phyloP scores from a whole-genome alignment of 2,113 vertebrate genomes.

The Nesogale talazaci region DNA sequence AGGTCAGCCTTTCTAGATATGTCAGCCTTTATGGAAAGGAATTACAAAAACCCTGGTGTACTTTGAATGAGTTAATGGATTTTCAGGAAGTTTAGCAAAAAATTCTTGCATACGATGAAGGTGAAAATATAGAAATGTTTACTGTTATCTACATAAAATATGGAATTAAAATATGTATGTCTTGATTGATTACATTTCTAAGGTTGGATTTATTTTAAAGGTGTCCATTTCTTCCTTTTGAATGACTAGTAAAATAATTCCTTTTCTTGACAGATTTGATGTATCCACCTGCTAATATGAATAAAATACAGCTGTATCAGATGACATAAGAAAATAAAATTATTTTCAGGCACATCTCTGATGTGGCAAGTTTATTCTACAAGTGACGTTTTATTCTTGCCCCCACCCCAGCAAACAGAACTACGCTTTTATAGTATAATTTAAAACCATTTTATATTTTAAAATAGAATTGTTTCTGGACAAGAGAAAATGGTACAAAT shows the following conservation, averaged over 20 bases:
- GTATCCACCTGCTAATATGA: constrained; percentile 10
- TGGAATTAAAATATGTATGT: constrained; percentile 27
- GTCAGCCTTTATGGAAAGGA: background rate
- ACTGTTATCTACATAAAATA: constrained; percentile 2
- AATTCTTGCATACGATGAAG: background rate
- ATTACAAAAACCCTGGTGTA: background rate
- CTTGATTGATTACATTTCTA: constrained; percentile 28
- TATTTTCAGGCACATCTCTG: constrained; percentile 41
- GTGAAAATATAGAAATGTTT: constrained; percentile 17
- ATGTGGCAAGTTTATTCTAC: constrained; percentile 38
- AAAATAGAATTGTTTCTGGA: constrained; percentile 68
- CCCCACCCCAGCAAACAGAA: constrained; percentile 39
- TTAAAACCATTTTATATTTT: constrained; percentile 54
- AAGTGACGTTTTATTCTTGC: constrained; percentile 3
- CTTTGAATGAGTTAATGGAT: background rate
- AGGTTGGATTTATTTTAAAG: constrained; percentile 23
- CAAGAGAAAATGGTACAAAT: constrained; percentile 51
- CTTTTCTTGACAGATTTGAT: constrained; percentile 52
- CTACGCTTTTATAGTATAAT: constrained; percentile 35
- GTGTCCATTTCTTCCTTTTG: constrained; percentile 44
- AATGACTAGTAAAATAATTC: constrained; percentile 52
- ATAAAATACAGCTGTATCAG: constrained; percentile 1
- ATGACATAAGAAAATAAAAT: constrained; percentile 33
- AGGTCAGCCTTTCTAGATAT: background rate
- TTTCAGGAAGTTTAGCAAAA: background rate